Evolutionary conservation across 1,140 invertebrate species (phyloP), one percentile per base, ranked within the genome.

Genomic region (Nomia melanderi): DNA sequence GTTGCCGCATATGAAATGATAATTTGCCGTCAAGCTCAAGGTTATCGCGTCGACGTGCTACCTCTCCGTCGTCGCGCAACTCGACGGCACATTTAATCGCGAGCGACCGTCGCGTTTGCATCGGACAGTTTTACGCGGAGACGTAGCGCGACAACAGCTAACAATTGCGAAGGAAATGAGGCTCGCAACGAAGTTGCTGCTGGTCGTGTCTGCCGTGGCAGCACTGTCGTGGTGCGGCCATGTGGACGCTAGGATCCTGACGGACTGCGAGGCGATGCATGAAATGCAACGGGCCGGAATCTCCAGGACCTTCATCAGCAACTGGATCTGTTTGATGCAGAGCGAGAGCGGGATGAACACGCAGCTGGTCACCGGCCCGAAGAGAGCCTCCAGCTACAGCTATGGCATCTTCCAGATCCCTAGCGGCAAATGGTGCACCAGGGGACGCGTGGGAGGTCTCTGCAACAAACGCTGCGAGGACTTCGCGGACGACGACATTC

Each of bases 361-460:
- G 0, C 92, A 92, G 9, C 93, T 94, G 86, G 89, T 95, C 1
- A 94, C 93, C 23, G 94, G 94, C 50, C 94, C 94, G 63, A 94
- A 94, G 27, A 94, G 94, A 81, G 93, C 94, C 53, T 88, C 92
- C 25, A 95, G 94, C 83, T 95, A 94, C 79, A 94, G 93, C 80
- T 95, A 94, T 75, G 96, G 96, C 41, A 88, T 96, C 1, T 95
- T 96, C 81, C 96, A 96, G 93, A 95, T 96, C 39, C 95, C 93
- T 90, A 96, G 95, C 88, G 93, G 93, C 78, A 94, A 94, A 64
- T 96, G 94, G 94, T 96, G 95, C 89, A 93, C 93, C 77, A 94
- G 94, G 63, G 94, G 94, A 50, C 91, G 93, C 56, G 92, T 92
- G 44, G 95, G 95, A 27, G 95, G 95, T 41, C 89, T 93, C 27